A percentile compares a stretch with the other conserved stretches of the same genome.
Evolutionary conservation across 2,888 invertebrate species (phyloP).

Genomic region (Apoderus coryli): DNA sequence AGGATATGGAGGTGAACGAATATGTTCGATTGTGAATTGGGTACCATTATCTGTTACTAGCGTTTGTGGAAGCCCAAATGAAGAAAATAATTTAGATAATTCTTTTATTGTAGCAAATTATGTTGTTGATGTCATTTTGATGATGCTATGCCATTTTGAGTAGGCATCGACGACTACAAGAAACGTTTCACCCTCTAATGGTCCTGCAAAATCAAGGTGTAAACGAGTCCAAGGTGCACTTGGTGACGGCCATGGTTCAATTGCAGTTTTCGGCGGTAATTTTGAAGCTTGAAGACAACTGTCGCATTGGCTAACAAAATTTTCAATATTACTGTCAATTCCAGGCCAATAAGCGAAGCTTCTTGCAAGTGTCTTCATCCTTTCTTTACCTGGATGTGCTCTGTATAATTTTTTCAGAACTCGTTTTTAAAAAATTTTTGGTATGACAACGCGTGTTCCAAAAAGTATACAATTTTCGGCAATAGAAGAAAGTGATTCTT

Average conservation of each 20-base stretch:
- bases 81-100: neutral
- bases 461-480: conserved; percentile 1
- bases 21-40: conserved; percentile 3
- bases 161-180: conserved; percentile 1
- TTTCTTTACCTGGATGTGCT: neutral
- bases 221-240: neutral
- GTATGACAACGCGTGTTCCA: conserved; percentile 3
- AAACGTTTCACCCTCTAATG: neutral
- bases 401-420: conserved; percentile 4
- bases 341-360: neutral
- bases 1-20: conserved; percentile 4
- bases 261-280: neutral
- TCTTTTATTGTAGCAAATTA: neutral
- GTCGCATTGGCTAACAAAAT: neutral
- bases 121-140: conserved; percentile 1
- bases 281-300: neutral
- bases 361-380: neutral
- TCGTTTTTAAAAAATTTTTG: neutral
- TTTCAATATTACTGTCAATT: neutral
- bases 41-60: conserved; percentile 1
- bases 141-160: conserved; percentile 2
- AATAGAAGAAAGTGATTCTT: neutral
- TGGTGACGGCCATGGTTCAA: neutral
- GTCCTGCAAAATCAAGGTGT: neutral
- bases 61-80: conserved; percentile 3